Conservation (phyloP, 2,113 vertebrate genomes). For the Carassius carassius region DNA sequence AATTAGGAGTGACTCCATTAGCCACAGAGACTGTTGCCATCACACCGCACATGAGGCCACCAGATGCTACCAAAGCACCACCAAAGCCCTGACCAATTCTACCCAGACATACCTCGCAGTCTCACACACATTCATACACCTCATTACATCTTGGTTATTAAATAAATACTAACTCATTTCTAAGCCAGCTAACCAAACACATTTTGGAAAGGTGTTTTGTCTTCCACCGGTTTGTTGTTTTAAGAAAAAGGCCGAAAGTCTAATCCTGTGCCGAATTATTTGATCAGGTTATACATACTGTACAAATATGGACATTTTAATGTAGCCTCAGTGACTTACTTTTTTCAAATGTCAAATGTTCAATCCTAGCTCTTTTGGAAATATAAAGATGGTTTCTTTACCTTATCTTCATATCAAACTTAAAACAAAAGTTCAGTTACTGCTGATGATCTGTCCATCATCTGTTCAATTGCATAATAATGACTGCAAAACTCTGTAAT, state of each 20-base stretch:
- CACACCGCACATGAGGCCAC: constrained; percentile 43
- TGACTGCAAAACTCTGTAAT: neutral
- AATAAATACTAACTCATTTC: constrained; percentile 2
- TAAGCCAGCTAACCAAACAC: constrained; percentile 26
- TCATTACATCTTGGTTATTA: constrained; percentile 22
- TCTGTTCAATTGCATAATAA: neutral
- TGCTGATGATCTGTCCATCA: neutral
- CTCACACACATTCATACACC: constrained; percentile 33
- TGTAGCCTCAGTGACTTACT: neutral
- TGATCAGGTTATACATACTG: neutral
- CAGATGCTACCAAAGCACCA: constrained; percentile 39
- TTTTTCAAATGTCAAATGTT: neutral
- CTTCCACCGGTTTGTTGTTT: constrained; percentile 11
- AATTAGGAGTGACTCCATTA: constrained; percentile 10
- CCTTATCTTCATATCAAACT: neutral
- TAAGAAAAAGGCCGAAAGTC: constrained; percentile 20
- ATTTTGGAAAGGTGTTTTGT: neutral
- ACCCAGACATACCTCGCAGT: constrained; percentile 33
- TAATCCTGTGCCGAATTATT: constrained; percentile 2
- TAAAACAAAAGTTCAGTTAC: neutral
- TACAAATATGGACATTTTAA: constrained; percentile 21
- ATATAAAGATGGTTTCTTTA: neutral
- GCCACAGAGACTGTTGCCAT: constrained; percentile 28
- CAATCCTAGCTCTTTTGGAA: neutral
- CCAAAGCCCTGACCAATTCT: constrained; percentile 35